A percentile compares a stretch with the other conserved stretches of the same genome.
Conservation (phyloP, 2,113 vertebrate species). For the Taurulus bubalis region DNA sequence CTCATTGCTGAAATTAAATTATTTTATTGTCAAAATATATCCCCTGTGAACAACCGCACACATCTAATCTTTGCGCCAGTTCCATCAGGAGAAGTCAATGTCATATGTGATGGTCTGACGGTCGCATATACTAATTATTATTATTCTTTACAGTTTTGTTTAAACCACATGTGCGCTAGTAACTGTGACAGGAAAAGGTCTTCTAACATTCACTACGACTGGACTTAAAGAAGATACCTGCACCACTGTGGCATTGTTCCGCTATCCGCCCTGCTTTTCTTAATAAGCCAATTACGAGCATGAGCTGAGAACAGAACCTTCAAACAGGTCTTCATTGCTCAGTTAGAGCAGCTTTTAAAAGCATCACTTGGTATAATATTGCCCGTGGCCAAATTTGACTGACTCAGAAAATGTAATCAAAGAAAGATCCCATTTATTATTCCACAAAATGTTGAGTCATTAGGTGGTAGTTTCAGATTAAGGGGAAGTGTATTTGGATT, state of each 20-base stretch:
- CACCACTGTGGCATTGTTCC: slow-evolving; percentile 25
- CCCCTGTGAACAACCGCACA: neutral
- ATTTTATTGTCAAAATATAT: neutral
- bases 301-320: slow-evolving; percentile 10
- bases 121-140: neutral
- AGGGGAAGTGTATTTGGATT: slow-evolving; percentile 10
- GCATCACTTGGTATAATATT: slow-evolving; percentile 6
- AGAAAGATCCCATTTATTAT: neutral
- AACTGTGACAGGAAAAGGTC: neutral
- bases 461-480: slow-evolving; percentile 5
- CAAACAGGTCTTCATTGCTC: slow-evolving; percentile 5
- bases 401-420: slow-evolving; percentile 13
- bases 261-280: neutral
- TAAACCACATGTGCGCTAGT: no score
- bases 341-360: slow-evolving; percentile 25
- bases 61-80: neutral
- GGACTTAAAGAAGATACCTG: slow-evolving; percentile 32
- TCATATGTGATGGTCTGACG: neutral
- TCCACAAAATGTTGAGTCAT: neutral
- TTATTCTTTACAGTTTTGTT: neutral
- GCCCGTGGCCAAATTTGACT: slow-evolving; percentile 5
- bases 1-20: neutral
- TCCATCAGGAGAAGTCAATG: no score
- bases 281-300: slow-evolving; percentile 36
- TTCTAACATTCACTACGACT: slow-evolving; percentile 21